Evolutionary conservation across 2,888 invertebrate genomes (phyloP).

Genomic region (Drosophila vallismaia): DNA sequence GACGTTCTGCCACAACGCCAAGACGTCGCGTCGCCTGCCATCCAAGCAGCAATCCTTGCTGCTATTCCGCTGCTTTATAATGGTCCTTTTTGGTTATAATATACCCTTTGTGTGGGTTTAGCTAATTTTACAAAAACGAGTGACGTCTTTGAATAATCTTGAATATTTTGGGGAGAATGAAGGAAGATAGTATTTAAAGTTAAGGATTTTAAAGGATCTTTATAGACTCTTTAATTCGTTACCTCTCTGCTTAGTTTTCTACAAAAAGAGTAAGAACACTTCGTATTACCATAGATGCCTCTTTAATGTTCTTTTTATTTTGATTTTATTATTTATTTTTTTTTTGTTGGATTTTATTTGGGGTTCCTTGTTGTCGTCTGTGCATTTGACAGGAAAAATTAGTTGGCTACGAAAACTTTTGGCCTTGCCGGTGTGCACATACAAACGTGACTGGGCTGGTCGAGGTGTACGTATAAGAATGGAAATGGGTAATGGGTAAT

Average conservation of each 20-base stretch:
- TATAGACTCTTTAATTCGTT: not conserved
- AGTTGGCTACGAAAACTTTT: conserved; percentile 79
- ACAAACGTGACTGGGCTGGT: not conserved
- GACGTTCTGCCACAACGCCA: conserved; percentile 29
- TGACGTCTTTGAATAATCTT: no score
- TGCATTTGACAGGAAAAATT: conserved; percentile 80
- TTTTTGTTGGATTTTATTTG: conserved; percentile 41
- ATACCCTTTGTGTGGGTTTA: conserved; percentile 3
- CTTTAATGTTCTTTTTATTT: conserved; percentile 7
- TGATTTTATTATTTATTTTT: conserved; percentile 6
- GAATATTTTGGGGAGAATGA: no score
- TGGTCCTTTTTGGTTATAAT: conserved; percentile 16
- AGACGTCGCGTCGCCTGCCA: conserved; percentile 45
- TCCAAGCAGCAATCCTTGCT: conserved; percentile 17
- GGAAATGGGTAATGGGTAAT: conserved; percentile 1
- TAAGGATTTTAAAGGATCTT: not conserved
- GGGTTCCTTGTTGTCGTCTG: conserved; percentile 65
- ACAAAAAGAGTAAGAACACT: not conserved
- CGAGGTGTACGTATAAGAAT: conserved; percentile 28
- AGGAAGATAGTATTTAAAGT: no score
- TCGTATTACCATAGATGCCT: no score
- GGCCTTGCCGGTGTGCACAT: conserved; percentile 47
- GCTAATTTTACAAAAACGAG: no score
- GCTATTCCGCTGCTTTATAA: conserved; percentile 29
- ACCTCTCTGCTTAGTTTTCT: not conserved